phyloP scores from a whole-genome alignment of 2,888 invertebrate species.

The Lissocephala sabroskyi region DNA sequence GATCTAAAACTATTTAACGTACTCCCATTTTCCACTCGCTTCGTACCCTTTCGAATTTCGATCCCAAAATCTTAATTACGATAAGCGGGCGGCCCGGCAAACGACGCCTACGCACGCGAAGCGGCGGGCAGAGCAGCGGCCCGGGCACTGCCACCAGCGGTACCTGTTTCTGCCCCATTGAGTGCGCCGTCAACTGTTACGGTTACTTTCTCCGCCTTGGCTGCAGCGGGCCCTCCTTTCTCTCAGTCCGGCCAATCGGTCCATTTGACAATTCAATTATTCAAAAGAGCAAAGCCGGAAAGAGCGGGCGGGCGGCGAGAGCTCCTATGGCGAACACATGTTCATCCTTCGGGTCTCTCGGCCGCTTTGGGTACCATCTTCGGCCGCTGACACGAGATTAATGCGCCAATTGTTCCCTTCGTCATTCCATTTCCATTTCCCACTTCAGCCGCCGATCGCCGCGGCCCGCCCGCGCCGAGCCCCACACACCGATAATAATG shows the following conservation, averaged over 20 bases:
- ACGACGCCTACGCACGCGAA: slow-evolving; percentile 10
- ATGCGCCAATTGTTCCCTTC: slow-evolving; percentile 68
- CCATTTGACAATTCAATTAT: slow-evolving; percentile 61
- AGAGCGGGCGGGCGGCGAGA: slow-evolving; percentile 1
- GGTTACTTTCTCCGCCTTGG: slow-evolving; percentile 1
- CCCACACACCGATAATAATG: slow-evolving; percentile 58
- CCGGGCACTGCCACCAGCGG: slow-evolving; percentile 20
- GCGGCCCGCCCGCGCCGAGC: slow-evolving; percentile 8
- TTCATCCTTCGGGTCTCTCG: slow-evolving; percentile 16
- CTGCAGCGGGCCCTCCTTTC: too few relatives aligned
- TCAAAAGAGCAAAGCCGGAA: slow-evolving; percentile 11
- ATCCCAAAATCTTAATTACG: too few relatives aligned
- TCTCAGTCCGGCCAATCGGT: slow-evolving; percentile 2
- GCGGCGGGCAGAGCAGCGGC: slow-evolving; percentile 1
- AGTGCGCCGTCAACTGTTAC: slow-evolving; percentile 24
- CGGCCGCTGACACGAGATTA: slow-evolving; percentile 52
- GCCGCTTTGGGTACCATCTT: slow-evolving; percentile 3
- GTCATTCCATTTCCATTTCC: slow-evolving; percentile 55
- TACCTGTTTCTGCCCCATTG: slow-evolving; percentile 56
- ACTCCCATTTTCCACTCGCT: too few relatives aligned
- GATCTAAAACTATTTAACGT: too few relatives aligned
- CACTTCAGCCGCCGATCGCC: slow-evolving; percentile 14
- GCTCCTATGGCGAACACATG: slow-evolving; percentile 37
- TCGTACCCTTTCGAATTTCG: too few relatives aligned
- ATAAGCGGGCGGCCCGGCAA: too few relatives aligned